Conservation (phyloP, 2,888 invertebrate genomes). For the Nezara viridula region DNA sequence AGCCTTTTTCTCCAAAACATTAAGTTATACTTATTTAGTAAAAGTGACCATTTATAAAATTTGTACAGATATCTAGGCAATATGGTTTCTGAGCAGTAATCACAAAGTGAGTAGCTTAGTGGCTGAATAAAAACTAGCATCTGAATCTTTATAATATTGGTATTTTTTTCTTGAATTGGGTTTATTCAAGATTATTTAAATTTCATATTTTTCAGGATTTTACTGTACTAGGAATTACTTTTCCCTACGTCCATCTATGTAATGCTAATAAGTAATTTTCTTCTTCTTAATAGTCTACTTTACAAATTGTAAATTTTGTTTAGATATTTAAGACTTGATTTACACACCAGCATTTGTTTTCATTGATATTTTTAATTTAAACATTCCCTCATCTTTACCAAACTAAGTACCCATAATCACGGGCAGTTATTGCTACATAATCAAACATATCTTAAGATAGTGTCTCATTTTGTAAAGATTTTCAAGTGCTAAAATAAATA, state of each 20-base stretch:
- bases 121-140: neutral
- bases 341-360: neutral
- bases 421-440: neutral
- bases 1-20: neutral
- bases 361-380: neutral
- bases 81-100: neutral
- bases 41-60: neutral
- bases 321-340: neutral
- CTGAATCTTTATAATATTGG: neutral
- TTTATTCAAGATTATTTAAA: neutral
- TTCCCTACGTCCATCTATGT: neutral
- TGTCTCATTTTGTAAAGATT: neutral
- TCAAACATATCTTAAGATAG: neutral
- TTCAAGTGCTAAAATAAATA: neutral
- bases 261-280: neutral
- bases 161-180: neutral
- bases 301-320: constrained; percentile 3
- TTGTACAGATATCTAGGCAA: neutral
- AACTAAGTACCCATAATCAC: neutral
- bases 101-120: neutral
- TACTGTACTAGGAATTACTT: neutral
- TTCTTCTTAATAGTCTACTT: too few relatives aligned
- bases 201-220: neutral
- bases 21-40: neutral
- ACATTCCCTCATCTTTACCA: neutral